Evolutionary conservation across 1,140 invertebrate species (phyloP), one percentile per base, ranked within the genome.

Genomic region (Mamestra configurata): DNA sequence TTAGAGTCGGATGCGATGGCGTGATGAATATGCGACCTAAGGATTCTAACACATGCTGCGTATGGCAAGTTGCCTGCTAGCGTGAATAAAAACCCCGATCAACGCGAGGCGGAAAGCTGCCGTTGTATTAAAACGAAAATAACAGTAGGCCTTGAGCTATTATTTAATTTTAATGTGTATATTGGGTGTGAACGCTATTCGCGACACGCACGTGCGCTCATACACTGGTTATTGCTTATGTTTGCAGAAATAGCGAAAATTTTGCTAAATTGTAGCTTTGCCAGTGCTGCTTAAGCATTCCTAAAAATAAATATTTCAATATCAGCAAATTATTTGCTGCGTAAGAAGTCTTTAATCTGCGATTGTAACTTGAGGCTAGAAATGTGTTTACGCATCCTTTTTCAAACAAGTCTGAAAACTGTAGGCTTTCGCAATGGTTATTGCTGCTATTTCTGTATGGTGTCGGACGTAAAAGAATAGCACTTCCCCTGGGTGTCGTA

Each of bases 81-180:
- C 37, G 61, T 77, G 61, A 77, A 77, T 77, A 84, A 75, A 81
- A 84, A 82, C 78, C 73, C 59, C 35, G 68, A 77, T 68, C 64
- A 77, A 64, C 53, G 31, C 71, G 53, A 43, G 55, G 53, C 82
- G 77, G 82, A 79, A 84, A 82, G 76, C 77, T 81, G 79, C 7
- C 75, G 83, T 84, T 84, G 80, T 87, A 90, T 88, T 85, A 86
- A 86, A 90, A 90, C 90, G 83, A 88, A 91, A 92, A 92, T 90
- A 91, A 86, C 84, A 71, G 55, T 59, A 46, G 82, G 85, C 91
- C 91, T 92, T 92, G 91, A 84, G 89, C 91, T 85, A 91, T 92
- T 90, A 90, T 91, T 90, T 91, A 89, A 90, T 90, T 92, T 92
- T 91, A 91, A 90, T 92, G 88, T 89, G 85, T 89, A 90, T 81